A percentile compares a stretch with the other conserved stretches of the same genome.
Conservation (phyloP, 2,113 vertebrate species). For the Melanocharis versteri region DNA sequence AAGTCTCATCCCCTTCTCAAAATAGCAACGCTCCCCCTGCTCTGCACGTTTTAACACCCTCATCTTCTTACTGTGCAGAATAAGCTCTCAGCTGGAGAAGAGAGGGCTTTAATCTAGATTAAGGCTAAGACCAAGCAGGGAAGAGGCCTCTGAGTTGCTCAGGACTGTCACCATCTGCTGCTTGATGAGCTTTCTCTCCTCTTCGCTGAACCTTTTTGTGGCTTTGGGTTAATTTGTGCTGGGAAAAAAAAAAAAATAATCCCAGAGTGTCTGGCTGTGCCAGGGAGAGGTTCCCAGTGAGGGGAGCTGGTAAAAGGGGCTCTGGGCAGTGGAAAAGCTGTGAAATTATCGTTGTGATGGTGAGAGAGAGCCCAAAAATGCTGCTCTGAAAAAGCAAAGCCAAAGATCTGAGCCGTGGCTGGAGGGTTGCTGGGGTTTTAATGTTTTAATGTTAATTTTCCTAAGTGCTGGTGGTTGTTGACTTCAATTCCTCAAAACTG, state of each 20-base stretch:
- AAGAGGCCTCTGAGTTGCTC: neutral
- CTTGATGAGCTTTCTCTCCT: neutral
- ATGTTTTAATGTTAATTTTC: neutral
- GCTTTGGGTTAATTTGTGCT: neutral
- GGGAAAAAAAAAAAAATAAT: fast-evolving
- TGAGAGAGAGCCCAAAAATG: neutral
- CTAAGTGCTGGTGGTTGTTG: neutral
- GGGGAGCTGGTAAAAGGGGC: neutral
- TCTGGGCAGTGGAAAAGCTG: neutral
- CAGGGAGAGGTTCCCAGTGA: neutral
- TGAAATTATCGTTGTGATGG: neutral
- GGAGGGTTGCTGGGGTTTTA: neutral
- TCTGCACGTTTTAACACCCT: neutral
- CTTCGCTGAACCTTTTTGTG: neutral
- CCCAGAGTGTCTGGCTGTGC: neutral
- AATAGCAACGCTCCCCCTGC: neutral
- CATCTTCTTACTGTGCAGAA: constrained; percentile 2
- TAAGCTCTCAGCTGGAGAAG: neutral
- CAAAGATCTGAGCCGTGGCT: neutral
- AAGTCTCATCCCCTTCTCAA: neutral
- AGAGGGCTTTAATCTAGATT: neutral
- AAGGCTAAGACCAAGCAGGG: neutral
- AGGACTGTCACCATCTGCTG: neutral
- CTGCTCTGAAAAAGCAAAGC: fast-evolving
- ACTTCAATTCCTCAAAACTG: neutral